Evolutionary conservation across 2,113 vertebrate genomes (phyloP).

Genomic region (Chloroceryle aenea): DNA sequence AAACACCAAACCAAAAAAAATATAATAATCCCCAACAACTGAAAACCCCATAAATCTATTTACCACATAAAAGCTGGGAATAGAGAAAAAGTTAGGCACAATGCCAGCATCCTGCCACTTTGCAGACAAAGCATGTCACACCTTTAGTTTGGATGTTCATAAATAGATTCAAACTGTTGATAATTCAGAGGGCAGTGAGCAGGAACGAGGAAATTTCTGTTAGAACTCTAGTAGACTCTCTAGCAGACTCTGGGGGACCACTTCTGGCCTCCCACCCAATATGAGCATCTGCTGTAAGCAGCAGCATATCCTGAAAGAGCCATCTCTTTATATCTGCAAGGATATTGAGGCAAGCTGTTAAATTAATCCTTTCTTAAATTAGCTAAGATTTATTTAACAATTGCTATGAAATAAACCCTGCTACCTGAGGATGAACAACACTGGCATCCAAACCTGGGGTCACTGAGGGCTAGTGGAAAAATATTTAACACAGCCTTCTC

Average conservation of each 20-base stretch:
- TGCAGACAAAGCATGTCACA: conserved; percentile 80
- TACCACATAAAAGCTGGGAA: conserved; percentile 89
- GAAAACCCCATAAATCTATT: conserved; percentile 71
- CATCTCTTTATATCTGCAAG: neutral
- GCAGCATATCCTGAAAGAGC: neutral
- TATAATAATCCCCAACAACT: neutral
- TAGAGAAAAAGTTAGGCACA: conserved; percentile 70
- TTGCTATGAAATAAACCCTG: neutral
- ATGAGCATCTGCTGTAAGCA: neutral
- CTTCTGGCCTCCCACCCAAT: neutral
- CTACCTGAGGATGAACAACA: neutral
- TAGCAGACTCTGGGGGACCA: neutral
- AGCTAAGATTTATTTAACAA: neutral
- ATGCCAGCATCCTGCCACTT: conserved; percentile 77
- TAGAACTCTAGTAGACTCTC: conserved; percentile 75
- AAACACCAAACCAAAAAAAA: neutral
- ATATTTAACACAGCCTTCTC: neutral
- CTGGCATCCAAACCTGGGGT: neutral
- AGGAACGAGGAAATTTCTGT: conserved; percentile 64
- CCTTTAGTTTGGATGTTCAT: conserved; percentile 82
- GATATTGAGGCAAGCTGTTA: neutral
- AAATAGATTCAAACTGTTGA: conserved; percentile 81
- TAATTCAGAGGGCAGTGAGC: conserved; percentile 71
- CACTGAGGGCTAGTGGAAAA: neutral
- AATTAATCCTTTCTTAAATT: neutral